Evolutionary conservation across 1,140 invertebrate species (phyloP).

Genomic region (Philopotamus ludificatus): DNA sequence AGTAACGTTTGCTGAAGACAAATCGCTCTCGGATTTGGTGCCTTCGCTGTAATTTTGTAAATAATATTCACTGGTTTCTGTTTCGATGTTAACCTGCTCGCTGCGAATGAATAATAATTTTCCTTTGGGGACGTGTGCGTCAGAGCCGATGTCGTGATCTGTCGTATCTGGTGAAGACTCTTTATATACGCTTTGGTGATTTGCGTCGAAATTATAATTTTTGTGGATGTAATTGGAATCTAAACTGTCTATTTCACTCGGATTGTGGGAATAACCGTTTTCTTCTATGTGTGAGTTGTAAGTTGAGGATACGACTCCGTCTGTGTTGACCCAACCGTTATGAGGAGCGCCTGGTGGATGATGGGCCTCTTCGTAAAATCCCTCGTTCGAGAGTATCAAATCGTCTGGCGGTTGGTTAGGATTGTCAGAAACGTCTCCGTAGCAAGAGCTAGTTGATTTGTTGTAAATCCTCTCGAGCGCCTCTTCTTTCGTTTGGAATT

Average conservation of each 20-base stretch:
- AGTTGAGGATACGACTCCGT: not conserved
- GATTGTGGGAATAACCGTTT: slow-evolving; percentile 46
- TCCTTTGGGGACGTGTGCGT: slow-evolving; percentile 34
- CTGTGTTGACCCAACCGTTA: slow-evolving; percentile 20
- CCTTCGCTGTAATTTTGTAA: slow-evolving; percentile 49
- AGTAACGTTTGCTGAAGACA: slow-evolving; percentile 48
- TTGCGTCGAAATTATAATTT: slow-evolving; percentile 55
- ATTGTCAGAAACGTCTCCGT: slow-evolving; percentile 53
- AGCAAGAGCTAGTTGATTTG: slow-evolving; percentile 54
- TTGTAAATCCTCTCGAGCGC: slow-evolving; percentile 55
- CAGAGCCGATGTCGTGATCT: slow-evolving; percentile 34
- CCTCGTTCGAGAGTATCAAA: slow-evolving; percentile 34
- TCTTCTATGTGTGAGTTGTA: slow-evolving; percentile 25
- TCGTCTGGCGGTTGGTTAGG: slow-evolving; percentile 45
- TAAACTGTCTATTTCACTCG: slow-evolving; percentile 63
- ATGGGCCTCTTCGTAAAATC: slow-evolving; percentile 28
- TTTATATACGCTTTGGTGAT: slow-evolving; percentile 48
- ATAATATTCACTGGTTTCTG: slow-evolving; percentile 40
- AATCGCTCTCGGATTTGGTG: slow-evolving; percentile 53
- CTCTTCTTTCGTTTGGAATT: slow-evolving; percentile 56
- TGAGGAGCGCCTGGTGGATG: not conserved
- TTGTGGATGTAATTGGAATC: slow-evolving; percentile 66
- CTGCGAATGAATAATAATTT: slow-evolving; percentile 52
- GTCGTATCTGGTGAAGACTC: slow-evolving; percentile 50
- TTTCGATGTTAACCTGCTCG: slow-evolving; percentile 46